Conservation (phyloP, 1,140 invertebrate genomes). For the Aphidius ervi region DNA sequence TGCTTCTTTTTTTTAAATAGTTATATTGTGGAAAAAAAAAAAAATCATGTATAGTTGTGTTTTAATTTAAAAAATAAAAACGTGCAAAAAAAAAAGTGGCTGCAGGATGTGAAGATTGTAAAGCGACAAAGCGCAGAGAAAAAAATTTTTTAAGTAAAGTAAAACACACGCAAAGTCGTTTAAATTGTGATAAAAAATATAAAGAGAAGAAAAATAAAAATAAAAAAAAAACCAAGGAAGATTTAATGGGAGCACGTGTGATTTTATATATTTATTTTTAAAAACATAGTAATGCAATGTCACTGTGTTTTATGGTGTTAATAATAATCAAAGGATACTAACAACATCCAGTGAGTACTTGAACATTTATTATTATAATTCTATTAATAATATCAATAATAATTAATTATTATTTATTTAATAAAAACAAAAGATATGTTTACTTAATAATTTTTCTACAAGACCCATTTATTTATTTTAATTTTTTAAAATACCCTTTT, state of each 20-base stretch:
- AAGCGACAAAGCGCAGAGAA: conserved; percentile 10
- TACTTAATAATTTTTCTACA: too few relatives aligned
- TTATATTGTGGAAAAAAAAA: too few relatives aligned
- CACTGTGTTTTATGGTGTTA: conserved; percentile 29
- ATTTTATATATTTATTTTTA: conserved; percentile 14
- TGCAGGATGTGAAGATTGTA: conserved; percentile 11
- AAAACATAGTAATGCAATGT: conserved; percentile 30
- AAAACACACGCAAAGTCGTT: conserved; percentile 7
- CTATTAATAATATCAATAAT: too few relatives aligned
- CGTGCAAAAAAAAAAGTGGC: background rate
- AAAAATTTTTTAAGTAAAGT: background rate
- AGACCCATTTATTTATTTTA: background rate
- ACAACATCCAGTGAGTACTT: conserved; percentile 34
- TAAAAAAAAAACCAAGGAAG: conserved; percentile 5
- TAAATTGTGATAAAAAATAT: background rate
- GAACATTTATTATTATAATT: too few relatives aligned
- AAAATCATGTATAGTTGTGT: too few relatives aligned
- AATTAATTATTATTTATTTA: too few relatives aligned
- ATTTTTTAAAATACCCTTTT: background rate
- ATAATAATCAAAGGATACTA: conserved; percentile 28
- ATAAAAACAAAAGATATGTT: too few relatives aligned
- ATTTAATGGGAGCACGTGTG: conserved; percentile 26
- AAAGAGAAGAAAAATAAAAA: conserved; percentile 13
- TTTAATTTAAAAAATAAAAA: too few relatives aligned
- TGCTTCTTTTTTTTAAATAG: too few relatives aligned